Evolutionary conservation across 1,140 invertebrate genomes (phyloP).

Genomic region (Chironomus tepperi): DNA sequence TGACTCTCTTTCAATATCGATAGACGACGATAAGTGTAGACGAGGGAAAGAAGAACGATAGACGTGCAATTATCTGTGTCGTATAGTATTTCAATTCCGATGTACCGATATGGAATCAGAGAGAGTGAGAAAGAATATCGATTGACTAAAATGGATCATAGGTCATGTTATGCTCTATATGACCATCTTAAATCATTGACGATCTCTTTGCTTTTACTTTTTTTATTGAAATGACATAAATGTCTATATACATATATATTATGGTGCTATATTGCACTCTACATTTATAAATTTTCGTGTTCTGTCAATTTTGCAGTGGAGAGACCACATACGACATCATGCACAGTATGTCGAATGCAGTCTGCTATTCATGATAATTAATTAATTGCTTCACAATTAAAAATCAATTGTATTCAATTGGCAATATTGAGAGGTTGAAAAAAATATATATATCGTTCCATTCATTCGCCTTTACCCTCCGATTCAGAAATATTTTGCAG

Average conservation of each 20-base stretch:
- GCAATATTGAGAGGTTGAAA: neutral
- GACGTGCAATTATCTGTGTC: neutral
- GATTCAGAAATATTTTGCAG: neutral
- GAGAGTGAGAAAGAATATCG: neutral
- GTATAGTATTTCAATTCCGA: neutral
- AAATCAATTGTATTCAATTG: constrained; percentile 3
- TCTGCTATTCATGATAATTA: neutral
- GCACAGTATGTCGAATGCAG: neutral
- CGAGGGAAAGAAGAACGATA: neutral
- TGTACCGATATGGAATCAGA: neutral
- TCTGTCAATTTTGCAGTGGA: neutral
- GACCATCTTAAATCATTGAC: constrained; percentile 4
- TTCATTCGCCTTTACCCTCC: too few relatives aligned
- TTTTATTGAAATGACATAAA: neutral
- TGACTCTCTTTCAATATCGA: neutral
- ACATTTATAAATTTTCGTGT: neutral
- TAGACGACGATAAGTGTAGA: neutral
- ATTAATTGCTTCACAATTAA: constrained; percentile 14
- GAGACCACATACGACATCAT: neutral
- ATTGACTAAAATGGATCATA: constrained; percentile 15
- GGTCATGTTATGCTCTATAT: constrained; percentile 1
- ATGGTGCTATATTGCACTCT: neutral
- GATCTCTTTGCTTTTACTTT: neutral
- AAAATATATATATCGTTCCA: neutral
- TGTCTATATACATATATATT: neutral